Evolutionary conservation across 2,113 vertebrate species (phyloP).

Genomic region (Pithys albifrons): DNA sequence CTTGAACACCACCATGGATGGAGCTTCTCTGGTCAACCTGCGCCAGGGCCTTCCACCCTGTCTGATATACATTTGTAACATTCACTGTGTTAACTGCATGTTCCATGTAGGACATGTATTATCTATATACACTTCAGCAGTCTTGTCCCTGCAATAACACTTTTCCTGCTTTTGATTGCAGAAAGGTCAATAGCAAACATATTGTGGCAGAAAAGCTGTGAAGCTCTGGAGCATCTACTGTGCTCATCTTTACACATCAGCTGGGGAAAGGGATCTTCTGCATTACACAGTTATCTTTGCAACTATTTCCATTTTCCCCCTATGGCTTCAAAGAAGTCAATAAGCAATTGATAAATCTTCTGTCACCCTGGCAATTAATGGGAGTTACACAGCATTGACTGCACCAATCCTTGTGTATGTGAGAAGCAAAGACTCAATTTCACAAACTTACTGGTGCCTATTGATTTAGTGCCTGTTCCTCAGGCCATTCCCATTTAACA

Average conservation of each 20-base stretch:
- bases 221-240: not conserved
- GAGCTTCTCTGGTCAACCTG: not conserved
- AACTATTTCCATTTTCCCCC: constrained; percentile 15
- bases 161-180: not conserved
- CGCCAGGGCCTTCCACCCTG: not conserved
- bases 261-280: not conserved
- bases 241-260: not conserved
- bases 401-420: constrained; percentile 73
- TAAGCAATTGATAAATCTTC: constrained; percentile 80
- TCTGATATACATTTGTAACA: accelerated
- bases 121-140: not conserved
- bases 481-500: constrained; percentile 74
- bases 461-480: constrained; percentile 71
- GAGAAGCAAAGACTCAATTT: constrained; percentile 79
- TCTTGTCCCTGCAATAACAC: not conserved
- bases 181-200: accelerated
- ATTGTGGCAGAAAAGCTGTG: not conserved
- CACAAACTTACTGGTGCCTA: constrained; percentile 73
- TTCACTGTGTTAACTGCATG: accelerated
- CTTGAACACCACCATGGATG: accelerated
- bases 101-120: not conserved
- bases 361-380: constrained; percentile 77
- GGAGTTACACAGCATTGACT: constrained; percentile 67
- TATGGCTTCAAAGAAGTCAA: constrained; percentile 65
- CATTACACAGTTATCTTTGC: constrained; percentile 49